Evolutionary conservation across 2,888 invertebrate species (phyloP).

Genomic region (Clepsis dumicolana): DNA sequence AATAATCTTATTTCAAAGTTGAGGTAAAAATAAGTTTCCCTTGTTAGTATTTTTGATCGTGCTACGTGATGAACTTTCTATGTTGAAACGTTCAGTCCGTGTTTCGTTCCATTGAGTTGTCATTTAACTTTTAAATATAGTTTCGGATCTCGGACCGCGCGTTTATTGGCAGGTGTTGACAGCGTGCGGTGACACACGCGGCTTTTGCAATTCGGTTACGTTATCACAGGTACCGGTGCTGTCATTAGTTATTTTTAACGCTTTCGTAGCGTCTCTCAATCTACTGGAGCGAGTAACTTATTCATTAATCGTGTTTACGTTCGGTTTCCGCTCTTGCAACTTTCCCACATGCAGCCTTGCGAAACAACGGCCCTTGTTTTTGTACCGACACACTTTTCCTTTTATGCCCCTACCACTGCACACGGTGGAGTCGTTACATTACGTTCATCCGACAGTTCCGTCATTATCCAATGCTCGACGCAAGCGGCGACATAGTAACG

Average conservation of each 20-base stretch:
- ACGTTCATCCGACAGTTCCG: constrained; percentile 61
- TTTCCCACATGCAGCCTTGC: constrained; percentile 82
- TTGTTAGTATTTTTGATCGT: background rate
- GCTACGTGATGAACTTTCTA: background rate
- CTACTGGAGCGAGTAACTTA: constrained; percentile 71
- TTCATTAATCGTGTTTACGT: constrained; percentile 67
- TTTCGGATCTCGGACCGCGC: constrained; percentile 13
- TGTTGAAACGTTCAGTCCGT: background rate
- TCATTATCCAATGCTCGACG: constrained; percentile 55
- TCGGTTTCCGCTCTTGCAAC: constrained; percentile 76
- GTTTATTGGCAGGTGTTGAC: constrained; percentile 41
- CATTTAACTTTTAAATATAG: constrained; percentile 18
- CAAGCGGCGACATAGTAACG: constrained; percentile 8
- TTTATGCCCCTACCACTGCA: constrained; percentile 67
- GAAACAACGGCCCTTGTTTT: constrained; percentile 77
- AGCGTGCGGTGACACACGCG: constrained; percentile 48
- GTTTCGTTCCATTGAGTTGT: background rate
- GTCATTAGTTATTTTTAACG: constrained; percentile 85
- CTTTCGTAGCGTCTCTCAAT: constrained; percentile 58
- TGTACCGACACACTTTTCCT: constrained; percentile 80
- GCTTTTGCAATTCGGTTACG: constrained; percentile 81
- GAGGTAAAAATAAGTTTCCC: background rate
- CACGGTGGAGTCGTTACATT: constrained; percentile 58
- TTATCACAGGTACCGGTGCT: constrained; percentile 69
- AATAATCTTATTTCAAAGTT: background rate